These are phyloP conservation scores for Apogon hyalosoma DNA, from an alignment of 2,797 vertebrate genomes.

Conservation along the genomic window DNA sequence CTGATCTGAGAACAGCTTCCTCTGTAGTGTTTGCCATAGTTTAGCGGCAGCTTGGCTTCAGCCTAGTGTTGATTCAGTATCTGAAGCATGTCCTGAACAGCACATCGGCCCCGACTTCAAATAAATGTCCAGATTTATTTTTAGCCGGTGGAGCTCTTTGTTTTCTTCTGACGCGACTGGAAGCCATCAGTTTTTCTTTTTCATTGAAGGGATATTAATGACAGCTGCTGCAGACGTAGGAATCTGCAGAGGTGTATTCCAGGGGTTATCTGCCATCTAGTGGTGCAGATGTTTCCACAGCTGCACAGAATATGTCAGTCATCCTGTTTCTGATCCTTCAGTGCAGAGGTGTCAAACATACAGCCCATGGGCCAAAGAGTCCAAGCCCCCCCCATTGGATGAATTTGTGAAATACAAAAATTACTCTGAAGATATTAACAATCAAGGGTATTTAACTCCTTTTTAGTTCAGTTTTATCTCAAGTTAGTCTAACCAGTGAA, in stretches of 20 bases:
- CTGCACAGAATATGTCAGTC: slow-evolving; percentile 5
- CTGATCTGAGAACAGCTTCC: slow-evolving; percentile 35
- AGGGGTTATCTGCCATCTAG: slow-evolving; percentile 70
- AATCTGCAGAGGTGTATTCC: slow-evolving; percentile 3
- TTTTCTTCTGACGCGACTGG: neutral
- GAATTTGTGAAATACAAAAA: too few relatives aligned
- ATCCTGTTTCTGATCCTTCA: neutral
- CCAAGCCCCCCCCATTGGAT: too few relatives aligned
- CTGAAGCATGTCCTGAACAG: slow-evolving; percentile 7
- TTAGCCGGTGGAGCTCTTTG: neutral
- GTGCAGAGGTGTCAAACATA: neutral
- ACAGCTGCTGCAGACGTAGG: slow-evolving; percentile 9
- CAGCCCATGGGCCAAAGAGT: too few relatives aligned
- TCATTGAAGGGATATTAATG: slow-evolving; percentile 27
- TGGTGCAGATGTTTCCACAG: slow-evolving; percentile 55
- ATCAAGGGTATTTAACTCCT: too few relatives aligned
- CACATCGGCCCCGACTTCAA: slow-evolving; percentile 1
- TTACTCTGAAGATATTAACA: too few relatives aligned
- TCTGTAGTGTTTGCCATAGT: slow-evolving; percentile 14
- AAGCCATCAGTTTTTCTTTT: slow-evolving; percentile 18
- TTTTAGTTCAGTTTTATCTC: too few relatives aligned
- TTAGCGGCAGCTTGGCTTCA: slow-evolving; percentile 18
- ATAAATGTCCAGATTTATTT: slow-evolving; percentile 21
- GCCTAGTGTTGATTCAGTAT: slow-evolving; percentile 18
- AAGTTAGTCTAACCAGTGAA: too few relatives aligned